phyloP scores from a whole-genome alignment of 2,888 invertebrate species.

The Himalopsyche anomala region DNA sequence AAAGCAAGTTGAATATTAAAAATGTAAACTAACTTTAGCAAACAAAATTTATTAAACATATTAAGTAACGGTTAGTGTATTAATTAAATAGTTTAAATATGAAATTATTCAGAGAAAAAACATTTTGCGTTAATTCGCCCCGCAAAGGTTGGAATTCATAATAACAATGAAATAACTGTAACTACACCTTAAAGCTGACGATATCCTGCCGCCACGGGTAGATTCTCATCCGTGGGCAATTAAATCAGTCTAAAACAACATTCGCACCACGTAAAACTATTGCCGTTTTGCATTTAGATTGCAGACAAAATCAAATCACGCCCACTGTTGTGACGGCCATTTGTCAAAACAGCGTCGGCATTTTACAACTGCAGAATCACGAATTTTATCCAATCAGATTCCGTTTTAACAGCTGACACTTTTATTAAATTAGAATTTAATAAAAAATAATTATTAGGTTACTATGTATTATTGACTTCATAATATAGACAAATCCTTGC shows the following conservation, averaged over 20 bases:
- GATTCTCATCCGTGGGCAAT: slow-evolving; percentile 47
- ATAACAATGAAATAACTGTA: slow-evolving; percentile 60
- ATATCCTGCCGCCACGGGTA: slow-evolving; percentile 54
- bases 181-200: slow-evolving; percentile 50
- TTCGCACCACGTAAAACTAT: slow-evolving; percentile 49
- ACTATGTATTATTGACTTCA: too few species aligned
- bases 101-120: not conserved
- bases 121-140: slow-evolving; percentile 37
- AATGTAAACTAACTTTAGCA: not conserved
- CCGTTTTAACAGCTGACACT: slow-evolving; percentile 34
- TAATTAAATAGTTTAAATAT: not conserved
- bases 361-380: slow-evolving; percentile 56
- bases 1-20: not conserved
- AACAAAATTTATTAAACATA: not conserved
- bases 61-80: not conserved
- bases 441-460: too few species aligned
- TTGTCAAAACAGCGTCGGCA: slow-evolving; percentile 64
- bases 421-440: not conserved
- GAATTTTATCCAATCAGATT: slow-evolving; percentile 29
- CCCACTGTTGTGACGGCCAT: slow-evolving; percentile 65
- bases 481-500: too few species aligned
- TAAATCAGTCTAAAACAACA: slow-evolving; percentile 49
- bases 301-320: slow-evolving; percentile 60
- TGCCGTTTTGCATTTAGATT: slow-evolving; percentile 53
- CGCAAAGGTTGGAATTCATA: slow-evolving; percentile 49